These are phyloP conservation scores for Priocnemis perturbator DNA, from an alignment of 2,888 invertebrate genomes.

Conservation along the genomic window DNA sequence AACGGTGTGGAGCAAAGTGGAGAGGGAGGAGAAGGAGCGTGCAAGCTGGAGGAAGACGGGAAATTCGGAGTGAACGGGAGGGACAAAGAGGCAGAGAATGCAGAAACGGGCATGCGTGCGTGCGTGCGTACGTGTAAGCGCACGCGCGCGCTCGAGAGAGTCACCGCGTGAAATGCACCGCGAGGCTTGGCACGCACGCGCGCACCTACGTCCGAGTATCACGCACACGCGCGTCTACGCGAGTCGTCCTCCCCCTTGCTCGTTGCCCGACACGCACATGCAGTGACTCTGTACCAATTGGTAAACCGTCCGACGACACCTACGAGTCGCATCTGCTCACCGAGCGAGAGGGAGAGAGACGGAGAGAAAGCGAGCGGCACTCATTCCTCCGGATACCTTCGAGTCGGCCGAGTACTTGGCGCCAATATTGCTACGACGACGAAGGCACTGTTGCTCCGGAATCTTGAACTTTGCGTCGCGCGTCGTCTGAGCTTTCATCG, in stretches of 20 bases:
- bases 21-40: slow-evolving; percentile 37
- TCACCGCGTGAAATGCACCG: slow-evolving; percentile 46
- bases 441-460: background rate
- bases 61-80: slow-evolving; percentile 6
- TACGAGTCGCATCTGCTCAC: slow-evolving; percentile 46
- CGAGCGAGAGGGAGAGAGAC: no score
- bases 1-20: slow-evolving; percentile 15
- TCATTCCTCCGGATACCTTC: slow-evolving; percentile 10
- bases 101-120: slow-evolving; percentile 16
- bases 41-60: slow-evolving; percentile 25
- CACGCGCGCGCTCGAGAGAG: slow-evolving; percentile 21
- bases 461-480: background rate
- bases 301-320: slow-evolving; percentile 49
- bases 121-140: background rate
- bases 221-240: slow-evolving; percentile 14
- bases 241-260: slow-evolving; percentile 14
- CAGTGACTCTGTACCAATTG: slow-evolving; percentile 48
- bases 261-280: slow-evolving; percentile 24
- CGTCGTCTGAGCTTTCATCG: background rate
- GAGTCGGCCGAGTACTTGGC: slow-evolving; percentile 13
- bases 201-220: slow-evolving; percentile 5
- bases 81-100: slow-evolving; percentile 28
- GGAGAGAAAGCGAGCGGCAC: slow-evolving; percentile 24
- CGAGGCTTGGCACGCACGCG: slow-evolving; percentile 22
- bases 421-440: slow-evolving; percentile 16